Evolutionary conservation across 2,113 vertebrate species (phyloP).

Genomic region (Ophthalmolycus amberensis): DNA sequence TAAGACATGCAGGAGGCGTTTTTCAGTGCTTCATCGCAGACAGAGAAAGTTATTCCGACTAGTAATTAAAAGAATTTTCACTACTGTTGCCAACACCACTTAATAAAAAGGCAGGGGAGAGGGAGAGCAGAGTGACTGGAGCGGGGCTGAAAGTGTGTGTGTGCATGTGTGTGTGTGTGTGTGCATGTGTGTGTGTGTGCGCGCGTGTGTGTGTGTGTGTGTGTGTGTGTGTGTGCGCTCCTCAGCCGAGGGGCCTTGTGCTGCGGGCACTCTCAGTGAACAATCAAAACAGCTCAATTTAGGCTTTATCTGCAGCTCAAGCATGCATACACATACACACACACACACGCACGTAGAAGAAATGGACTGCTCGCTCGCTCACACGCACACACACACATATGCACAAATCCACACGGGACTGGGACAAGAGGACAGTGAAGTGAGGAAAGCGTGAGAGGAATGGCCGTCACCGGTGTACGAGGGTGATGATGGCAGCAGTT

Average conservation of each 20-base stretch:
- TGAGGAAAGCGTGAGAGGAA: constrained; percentile 51
- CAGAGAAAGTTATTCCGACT: constrained; percentile 80
- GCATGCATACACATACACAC: constrained; percentile 43
- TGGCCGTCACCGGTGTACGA: constrained; percentile 37
- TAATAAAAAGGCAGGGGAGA: constrained; percentile 71
- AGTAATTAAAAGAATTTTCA: constrained; percentile 84
- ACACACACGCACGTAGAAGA: neutral
- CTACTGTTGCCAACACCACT: constrained; percentile 77
- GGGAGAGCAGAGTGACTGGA: constrained; percentile 52
- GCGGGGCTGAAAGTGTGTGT: constrained; percentile 26
- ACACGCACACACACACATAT: constrained; percentile 26
- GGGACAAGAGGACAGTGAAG: constrained; percentile 72
- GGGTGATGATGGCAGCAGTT: constrained; percentile 76
- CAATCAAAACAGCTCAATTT: constrained; percentile 84
- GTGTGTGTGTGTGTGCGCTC: constrained; percentile 27
- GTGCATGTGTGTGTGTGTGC: no score
- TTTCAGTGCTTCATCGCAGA: constrained; percentile 62
- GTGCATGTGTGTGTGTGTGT: constrained; percentile 53
- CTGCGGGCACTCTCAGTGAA: constrained; percentile 75
- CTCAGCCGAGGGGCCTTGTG: constrained; percentile 71
- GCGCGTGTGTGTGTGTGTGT: constrained; percentile 46
- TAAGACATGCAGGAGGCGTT: constrained; percentile 51
- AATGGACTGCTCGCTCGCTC: constrained; percentile 15
- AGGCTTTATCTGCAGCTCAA: constrained; percentile 79
- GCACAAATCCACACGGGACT: constrained; percentile 53